A percentile compares a stretch with the other conserved stretches of the same genome.
Conservation (phyloP, 2,113 vertebrate genomes). For the Vanacampus margaritifer region DNA sequence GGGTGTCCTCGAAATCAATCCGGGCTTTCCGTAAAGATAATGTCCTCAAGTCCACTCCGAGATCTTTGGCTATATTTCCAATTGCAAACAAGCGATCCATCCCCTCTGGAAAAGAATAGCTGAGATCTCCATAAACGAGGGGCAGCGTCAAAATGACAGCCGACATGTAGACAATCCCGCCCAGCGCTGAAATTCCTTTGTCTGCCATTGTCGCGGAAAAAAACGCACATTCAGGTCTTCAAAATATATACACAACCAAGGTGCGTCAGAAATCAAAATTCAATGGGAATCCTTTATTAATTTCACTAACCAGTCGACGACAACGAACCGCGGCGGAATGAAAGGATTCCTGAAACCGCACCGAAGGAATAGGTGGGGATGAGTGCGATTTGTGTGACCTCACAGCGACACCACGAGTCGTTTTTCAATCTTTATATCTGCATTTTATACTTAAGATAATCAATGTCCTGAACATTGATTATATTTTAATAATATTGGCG, state of each 20-base stretch:
- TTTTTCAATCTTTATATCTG: background rate
- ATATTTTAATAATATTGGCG: too few relatives aligned
- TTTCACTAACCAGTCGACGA: background rate
- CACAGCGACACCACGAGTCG: slow-evolving; percentile 56
- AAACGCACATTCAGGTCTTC: background rate
- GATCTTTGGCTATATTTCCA: slow-evolving; percentile 73
- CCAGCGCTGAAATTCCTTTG: slow-evolving; percentile 35
- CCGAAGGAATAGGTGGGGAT: slow-evolving; percentile 39
- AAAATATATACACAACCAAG: background rate
- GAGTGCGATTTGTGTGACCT: slow-evolving; percentile 11
- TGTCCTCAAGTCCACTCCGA: slow-evolving; percentile 57
- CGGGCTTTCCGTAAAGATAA: slow-evolving; percentile 60
- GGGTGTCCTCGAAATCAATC: slow-evolving; percentile 34
- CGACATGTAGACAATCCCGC: background rate
- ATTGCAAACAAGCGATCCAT: slow-evolving; percentile 68
- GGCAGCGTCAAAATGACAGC: slow-evolving; percentile 19
- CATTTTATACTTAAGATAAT: too few relatives aligned
- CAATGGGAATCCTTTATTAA: background rate
- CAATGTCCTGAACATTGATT: too few relatives aligned
- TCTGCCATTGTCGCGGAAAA: slow-evolving; percentile 23
- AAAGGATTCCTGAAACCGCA: background rate
- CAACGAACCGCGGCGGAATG: background rate
- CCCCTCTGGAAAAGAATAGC: slow-evolving; percentile 68
- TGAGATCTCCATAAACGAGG: slow-evolving; percentile 55
- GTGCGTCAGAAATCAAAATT: background rate